Evolutionary conservation across 2,888 invertebrate species (phyloP), one percentile per base, ranked within the genome.

Genomic region (Leucophenga maculata): DNA sequence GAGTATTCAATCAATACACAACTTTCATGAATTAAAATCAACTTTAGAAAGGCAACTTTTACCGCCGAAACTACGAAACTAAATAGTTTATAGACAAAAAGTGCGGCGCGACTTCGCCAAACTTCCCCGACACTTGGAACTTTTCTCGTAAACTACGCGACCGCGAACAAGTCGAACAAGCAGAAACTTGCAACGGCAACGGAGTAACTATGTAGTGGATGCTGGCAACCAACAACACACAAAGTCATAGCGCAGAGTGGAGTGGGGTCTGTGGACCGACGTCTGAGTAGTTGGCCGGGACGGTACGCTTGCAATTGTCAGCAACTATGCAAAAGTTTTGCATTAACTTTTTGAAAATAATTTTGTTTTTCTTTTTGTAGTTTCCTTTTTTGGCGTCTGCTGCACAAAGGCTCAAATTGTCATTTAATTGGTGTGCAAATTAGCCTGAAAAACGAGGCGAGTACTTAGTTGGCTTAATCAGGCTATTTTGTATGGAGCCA

Each of bases 381-480:
- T 13, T 48, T 48, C n/a, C 31, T 31, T 31, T 59, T 59, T n/a
- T 59, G 16, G 18, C n/a, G 59, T 59, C 59, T 65, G 65, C 60
- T 59, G 76, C 81, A 84, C 81, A 80, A 80, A 84, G 84, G 83
- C 79, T 83, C 77, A 84, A 86, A 86, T 84, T 85, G 85, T 81
- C 80, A 84, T 84, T 86, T 84, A 84, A 84, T 84, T 84, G 84
- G 84, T 85, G 79, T 77, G 81, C 79, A 84, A 84, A 85, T 86
- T 85, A 83, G 82, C 85, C 8, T 50, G 50, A 13, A 39, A 13
- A 4, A 16, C n/a, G 1, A n/a, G 46, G 46, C 46, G 46, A n/a
- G 13, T n/a, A 46, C 46, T 14, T 13, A 4, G 16, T 50, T 50
- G 50, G 50, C 4, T 39, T 39, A 39, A 39, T 39, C 39, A 50